Evolutionary conservation across 2,113 vertebrate species (phyloP), one percentile per base, ranked within the genome.

Genomic region (Scomber scombrus): DNA sequence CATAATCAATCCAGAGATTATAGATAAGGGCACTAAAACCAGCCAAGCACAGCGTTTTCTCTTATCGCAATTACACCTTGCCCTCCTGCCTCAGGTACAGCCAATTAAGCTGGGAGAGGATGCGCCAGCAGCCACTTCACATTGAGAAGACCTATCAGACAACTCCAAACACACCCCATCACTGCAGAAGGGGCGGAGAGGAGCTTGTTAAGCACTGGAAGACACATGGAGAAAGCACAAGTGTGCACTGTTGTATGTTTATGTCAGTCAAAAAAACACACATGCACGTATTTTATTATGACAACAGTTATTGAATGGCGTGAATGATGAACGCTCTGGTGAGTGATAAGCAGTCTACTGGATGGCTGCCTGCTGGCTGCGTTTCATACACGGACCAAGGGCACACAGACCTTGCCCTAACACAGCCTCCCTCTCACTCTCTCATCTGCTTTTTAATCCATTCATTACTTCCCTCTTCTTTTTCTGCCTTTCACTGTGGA

Each of bases 1-100:
- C 85, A 93, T 91, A 93, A 94, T 95, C 95, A 94, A 94, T 94
- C 89, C 74, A n/a, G 66, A 94, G 93, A 94, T 93, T 92, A 93
- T 84, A 93, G 94, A 94, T 94, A 94, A 94, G 85, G 82, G 80
- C 85, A 88, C 84, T 92, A 93, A 94, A 94, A 93, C 84, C 88
- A 93, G 90, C 89, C 87, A 73, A 88, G 92, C 91, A 77, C 90
- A 92, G 91, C 91, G 31, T 85, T 93, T 94, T 92, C 91, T 91
- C 89, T 92, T 93, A 93, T 90, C 89, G 31, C 92, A 93, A 93
- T 94, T 93, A 94, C 89, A 92, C 91, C 90, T 91, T 91, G 78
- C 82, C 89, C 90, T 92, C 84, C 78, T 40, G 82, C 86, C 89
- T 92, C 91, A 93, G 93, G 91, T 93, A 88, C 60, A 80, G 91